These are phyloP conservation scores for Berghia stephanieae DNA, from an alignment of 1,140 invertebrate species.

Conservation along the genomic window DNA sequence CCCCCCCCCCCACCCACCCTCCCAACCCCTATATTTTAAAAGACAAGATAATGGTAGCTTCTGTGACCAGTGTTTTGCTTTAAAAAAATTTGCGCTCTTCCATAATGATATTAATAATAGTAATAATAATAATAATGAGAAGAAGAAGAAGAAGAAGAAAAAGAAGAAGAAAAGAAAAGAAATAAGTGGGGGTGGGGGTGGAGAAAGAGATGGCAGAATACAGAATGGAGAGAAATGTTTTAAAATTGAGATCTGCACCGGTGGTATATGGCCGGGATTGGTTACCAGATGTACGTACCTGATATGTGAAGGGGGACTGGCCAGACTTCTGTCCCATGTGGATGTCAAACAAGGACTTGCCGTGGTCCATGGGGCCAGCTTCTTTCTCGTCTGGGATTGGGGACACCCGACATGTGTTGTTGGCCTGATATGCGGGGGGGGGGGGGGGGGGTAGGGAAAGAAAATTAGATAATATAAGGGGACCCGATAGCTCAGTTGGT, in stretches of 20 bases:
- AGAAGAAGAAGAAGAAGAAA: conserved; percentile 9
- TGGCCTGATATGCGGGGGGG: not conserved
- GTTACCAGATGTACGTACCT: too few relatives aligned
- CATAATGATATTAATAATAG: conserved; percentile 13
- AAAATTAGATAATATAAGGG: too few relatives aligned
- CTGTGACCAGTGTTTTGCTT: not conserved
- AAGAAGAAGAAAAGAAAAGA: not conserved
- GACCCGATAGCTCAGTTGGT: too few relatives aligned
- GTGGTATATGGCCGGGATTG: too few relatives aligned
- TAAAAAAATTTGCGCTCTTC: not conserved
- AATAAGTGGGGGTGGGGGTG: not conserved
- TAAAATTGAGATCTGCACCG: too few relatives aligned
- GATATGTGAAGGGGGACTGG: too few relatives aligned
- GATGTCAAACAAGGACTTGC: too few relatives aligned
- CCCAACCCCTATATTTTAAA: conserved; percentile 5
- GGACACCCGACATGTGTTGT: not conserved
- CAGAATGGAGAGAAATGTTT: not conserved
- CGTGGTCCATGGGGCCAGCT: too few relatives aligned
- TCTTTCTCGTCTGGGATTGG: too few relatives aligned
- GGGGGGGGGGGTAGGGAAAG: not conserved
- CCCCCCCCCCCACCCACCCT: too few relatives aligned
- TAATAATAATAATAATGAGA: too few relatives aligned
- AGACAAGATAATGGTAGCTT: not conserved
- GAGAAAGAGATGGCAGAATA: not conserved
- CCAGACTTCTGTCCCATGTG: too few relatives aligned